phyloP scores from a whole-genome alignment of 2,113 vertebrate species.

The Thymallus thymallus region DNA sequence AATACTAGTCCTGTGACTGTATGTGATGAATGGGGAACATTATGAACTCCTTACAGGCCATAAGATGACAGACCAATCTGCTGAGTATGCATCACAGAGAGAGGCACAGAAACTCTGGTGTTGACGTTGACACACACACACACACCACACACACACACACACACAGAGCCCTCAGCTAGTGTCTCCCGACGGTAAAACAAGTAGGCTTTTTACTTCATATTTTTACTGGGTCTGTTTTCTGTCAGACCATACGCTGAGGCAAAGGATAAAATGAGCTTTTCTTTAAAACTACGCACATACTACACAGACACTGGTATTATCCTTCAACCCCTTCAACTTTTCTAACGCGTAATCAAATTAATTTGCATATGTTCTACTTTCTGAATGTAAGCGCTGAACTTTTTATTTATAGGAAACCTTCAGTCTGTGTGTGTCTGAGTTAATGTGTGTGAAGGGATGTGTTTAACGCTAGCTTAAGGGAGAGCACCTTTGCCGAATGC shows the following conservation, averaged over 20 bases:
- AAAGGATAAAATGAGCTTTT: slow-evolving; percentile 36
- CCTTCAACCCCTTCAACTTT: slow-evolving; percentile 40
- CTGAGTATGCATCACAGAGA: slow-evolving; percentile 43
- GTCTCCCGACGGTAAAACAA: slow-evolving; percentile 38
- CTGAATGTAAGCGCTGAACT: slow-evolving; percentile 63
- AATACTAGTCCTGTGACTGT: not conserved
- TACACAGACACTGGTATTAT: slow-evolving; percentile 7
- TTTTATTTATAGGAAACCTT: slow-evolving; percentile 56
- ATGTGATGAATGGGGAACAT: slow-evolving; percentile 15
- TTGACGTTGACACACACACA: slow-evolving; percentile 26
- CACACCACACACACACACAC: slow-evolving; percentile 27
- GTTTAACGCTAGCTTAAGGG: slow-evolving; percentile 36
- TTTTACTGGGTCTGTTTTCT: slow-evolving; percentile 13
- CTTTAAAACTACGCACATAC: slow-evolving; percentile 1
- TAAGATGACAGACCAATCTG: slow-evolving; percentile 33
- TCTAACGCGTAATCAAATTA: slow-evolving; percentile 42
- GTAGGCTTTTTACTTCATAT: slow-evolving; percentile 7
- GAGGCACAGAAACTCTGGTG: slow-evolving; percentile 15
- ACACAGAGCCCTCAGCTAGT: slow-evolving; percentile 48
- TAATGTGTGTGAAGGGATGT: slow-evolving; percentile 25
- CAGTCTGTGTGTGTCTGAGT: slow-evolving; percentile 30
- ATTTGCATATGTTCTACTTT: slow-evolving; percentile 60
- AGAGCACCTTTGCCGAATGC: slow-evolving; percentile 42
- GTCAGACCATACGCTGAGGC: slow-evolving; percentile 50
- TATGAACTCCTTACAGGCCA: slow-evolving; percentile 42